phyloP scores from a whole-genome alignment of 2,888 invertebrate species.

The Campoplex capitator region DNA sequence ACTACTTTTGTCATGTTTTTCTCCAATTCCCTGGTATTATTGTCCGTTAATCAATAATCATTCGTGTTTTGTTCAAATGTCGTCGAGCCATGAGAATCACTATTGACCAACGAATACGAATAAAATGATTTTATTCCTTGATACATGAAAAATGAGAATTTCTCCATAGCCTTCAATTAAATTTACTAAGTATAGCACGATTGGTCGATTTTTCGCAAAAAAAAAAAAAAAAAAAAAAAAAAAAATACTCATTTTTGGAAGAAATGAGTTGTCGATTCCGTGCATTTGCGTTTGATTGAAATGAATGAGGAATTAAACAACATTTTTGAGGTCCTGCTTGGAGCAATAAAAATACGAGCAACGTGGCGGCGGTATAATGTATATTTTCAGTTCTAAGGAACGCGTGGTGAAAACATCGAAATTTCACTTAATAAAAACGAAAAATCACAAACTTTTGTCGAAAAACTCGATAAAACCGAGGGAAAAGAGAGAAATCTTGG shows the following conservation, averaged over 20 bases:
- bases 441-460: background rate
- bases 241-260: background rate
- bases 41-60: too few species aligned
- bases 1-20: too few species aligned
- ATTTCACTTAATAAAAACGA: background rate
- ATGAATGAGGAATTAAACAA: background rate
- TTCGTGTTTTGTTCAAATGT: too few species aligned
- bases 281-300: background rate
- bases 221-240: too few species aligned
- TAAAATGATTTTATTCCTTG: too few species aligned
- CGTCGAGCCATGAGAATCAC: too few species aligned
- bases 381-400: background rate
- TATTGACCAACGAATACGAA: too few species aligned
- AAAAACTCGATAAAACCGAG: background rate
- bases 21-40: too few species aligned
- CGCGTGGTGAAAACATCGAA: background rate
- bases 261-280: background rate
- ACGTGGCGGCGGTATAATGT: conserved; percentile 1
- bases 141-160: background rate
- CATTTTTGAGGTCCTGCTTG: background rate
- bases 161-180: background rate
- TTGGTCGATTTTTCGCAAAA: background rate
- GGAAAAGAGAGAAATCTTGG: background rate
- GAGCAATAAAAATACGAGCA: conserved; percentile 5
- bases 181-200: background rate